Conservation (phyloP, 2,888 invertebrate genomes). For the Tachina grossa region DNA sequence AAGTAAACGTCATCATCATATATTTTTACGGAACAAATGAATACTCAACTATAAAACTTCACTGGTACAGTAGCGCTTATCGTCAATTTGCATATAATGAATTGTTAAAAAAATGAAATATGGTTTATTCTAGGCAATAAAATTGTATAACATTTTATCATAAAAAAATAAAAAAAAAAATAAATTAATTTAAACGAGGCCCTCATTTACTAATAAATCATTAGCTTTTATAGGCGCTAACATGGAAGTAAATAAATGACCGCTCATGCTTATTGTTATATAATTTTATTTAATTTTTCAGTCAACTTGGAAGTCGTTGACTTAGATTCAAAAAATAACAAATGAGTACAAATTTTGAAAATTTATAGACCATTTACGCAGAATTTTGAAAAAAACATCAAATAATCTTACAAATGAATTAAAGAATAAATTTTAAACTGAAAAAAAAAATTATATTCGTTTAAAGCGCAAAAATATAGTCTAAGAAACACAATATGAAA, state of each 20-base stretch:
- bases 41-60: not conserved
- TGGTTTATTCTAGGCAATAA: conserved; percentile 21
- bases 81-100: conserved; percentile 60
- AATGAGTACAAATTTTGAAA: too few species aligned
- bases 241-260: not conserved
- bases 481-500: too few species aligned
- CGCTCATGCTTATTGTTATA: too few species aligned
- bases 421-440: too few species aligned
- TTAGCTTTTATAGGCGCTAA: conserved; percentile 5
- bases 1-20: conserved; percentile 31
- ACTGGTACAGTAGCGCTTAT: conserved; percentile 39
- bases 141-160: not conserved
- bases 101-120: conserved; percentile 47
- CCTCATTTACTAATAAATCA: conserved; percentile 20
- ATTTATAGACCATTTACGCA: too few species aligned
- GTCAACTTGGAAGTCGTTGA: too few species aligned
- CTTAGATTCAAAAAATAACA: too few species aligned
- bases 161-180: not conserved
- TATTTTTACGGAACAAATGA: conserved; percentile 6
- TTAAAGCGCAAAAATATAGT: too few species aligned
- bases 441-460: too few species aligned
- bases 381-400: too few species aligned
- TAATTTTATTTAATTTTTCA: too few species aligned
- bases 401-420: too few species aligned
- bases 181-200: conserved; percentile 1